Conservation (phyloP, 1,140 invertebrate species). For the Acyrthosiphon pisum region DNA sequence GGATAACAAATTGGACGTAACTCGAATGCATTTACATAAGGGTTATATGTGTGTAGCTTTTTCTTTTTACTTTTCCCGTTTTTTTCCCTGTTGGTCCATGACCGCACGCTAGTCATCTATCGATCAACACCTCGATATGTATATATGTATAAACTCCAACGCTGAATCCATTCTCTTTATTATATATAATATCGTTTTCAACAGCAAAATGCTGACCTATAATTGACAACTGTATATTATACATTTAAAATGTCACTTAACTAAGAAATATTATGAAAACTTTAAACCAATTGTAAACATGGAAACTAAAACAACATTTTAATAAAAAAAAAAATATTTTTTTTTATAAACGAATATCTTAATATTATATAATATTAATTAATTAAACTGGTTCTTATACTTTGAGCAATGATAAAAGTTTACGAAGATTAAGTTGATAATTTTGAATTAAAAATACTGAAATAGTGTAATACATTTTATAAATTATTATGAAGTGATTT, state of each 20-base stretch:
- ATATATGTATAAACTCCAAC: not conserved
- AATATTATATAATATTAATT: too few relatives aligned
- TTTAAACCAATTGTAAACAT: not conserved
- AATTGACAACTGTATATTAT: not conserved
- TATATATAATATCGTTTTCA: not conserved
- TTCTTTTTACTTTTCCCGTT: conserved; percentile 22
- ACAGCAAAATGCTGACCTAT: not conserved
- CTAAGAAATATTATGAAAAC: not conserved
- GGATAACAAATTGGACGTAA: conserved; percentile 59
- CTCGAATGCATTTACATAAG: conserved; percentile 59
- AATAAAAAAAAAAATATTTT: not conserved
- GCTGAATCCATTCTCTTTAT: not conserved
- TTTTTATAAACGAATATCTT: too few relatives aligned
- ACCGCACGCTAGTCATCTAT: conserved; percentile 38
- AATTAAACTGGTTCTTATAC: too few relatives aligned
- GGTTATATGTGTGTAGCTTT: conserved; percentile 54
- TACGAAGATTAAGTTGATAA: too few relatives aligned
- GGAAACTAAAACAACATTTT: too few relatives aligned
- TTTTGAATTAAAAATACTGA: too few relatives aligned
- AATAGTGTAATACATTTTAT: too few relatives aligned
- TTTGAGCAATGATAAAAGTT: too few relatives aligned
- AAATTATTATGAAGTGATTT: too few relatives aligned
- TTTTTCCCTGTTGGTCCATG: conserved; percentile 31
- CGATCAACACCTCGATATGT: conserved; percentile 39
- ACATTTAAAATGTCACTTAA: not conserved